These are phyloP conservation scores for Neoscelio sp. DNA, from an alignment of 2,888 invertebrate species.

Conservation along the genomic window DNA sequence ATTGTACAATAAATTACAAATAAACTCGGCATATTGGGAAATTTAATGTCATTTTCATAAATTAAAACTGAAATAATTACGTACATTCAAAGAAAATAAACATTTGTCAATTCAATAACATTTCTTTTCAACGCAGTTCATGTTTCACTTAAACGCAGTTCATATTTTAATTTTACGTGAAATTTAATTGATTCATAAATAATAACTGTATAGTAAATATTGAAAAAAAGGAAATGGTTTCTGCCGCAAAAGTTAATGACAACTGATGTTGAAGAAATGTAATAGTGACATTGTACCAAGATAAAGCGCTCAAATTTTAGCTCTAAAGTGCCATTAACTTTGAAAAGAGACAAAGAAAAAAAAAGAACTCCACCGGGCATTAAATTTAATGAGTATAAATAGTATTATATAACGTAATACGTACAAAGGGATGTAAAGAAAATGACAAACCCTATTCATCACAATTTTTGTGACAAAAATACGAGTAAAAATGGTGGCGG, in stretches of 20 bases:
- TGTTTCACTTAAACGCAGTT: too few relatives aligned
- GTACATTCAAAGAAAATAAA: too few relatives aligned
- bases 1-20: too few relatives aligned
- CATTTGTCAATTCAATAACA: too few relatives aligned
- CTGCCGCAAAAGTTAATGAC: constrained; percentile 3
- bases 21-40: too few relatives aligned
- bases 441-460: constrained; percentile 18
- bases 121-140: too few relatives aligned
- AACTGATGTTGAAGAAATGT: neutral
- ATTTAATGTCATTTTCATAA: too few relatives aligned
- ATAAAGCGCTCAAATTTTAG: constrained; percentile 1
- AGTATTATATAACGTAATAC: constrained; percentile 1
- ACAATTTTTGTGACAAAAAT: constrained; percentile 9
- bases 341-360: neutral
- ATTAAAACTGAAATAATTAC: too few relatives aligned
- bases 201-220: too few relatives aligned
- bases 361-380: neutral
- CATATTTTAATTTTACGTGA: too few relatives aligned
- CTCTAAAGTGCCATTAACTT: constrained; percentile 3
- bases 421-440: constrained; percentile 5
- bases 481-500: constrained; percentile 7
- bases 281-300: neutral
- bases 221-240: neutral
- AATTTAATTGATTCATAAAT: too few relatives aligned
- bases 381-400: constrained; percentile 7